Conservation (phyloP, 1,140 invertebrate species). For the Cepaea nemoralis region DNA sequence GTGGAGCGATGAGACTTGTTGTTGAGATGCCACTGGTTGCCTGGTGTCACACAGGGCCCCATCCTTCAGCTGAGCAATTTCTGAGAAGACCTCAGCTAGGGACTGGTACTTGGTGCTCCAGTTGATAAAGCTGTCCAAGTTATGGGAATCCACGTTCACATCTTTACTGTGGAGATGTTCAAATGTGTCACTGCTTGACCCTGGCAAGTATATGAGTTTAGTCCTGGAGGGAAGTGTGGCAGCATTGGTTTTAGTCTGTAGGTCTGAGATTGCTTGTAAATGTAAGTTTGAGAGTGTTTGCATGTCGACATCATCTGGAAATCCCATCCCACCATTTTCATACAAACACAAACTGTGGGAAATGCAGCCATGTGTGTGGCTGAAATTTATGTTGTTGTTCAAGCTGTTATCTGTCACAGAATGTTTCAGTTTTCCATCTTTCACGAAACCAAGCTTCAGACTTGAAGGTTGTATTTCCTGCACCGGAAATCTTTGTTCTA, state of each 20-base stretch:
- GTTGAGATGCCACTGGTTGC: constrained; percentile 53
- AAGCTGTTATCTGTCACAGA: no score
- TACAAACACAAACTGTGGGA: no score
- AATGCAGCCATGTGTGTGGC: no score
- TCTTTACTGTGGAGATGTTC: constrained; percentile 92
- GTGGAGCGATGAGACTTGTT: neutral
- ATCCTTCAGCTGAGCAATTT: constrained; percentile 95
- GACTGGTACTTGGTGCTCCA: constrained; percentile 98
- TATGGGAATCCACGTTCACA: constrained; percentile 94
- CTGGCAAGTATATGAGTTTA: constrained; percentile 68
- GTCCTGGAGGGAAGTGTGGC: neutral
- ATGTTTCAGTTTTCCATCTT: neutral
- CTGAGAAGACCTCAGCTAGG: constrained; percentile 94
- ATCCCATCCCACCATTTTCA: no score
- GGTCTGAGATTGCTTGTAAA: neutral
- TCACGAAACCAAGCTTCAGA: neutral
- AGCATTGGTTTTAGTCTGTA: neutral
- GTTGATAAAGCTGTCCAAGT: constrained; percentile 97
- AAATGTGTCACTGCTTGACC: constrained; percentile 85
- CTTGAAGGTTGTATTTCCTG: no score
- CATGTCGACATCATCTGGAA: no score
- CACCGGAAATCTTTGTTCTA: neutral
- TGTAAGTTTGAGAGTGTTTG: no score
- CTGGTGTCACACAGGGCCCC: constrained; percentile 78
- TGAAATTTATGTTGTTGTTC: no score